Percentiles rank a stretch among this genome's conserved stretches.
phyloP scores from a whole-genome alignment of 2,888 invertebrate species.

The Drosophila merina region DNA sequence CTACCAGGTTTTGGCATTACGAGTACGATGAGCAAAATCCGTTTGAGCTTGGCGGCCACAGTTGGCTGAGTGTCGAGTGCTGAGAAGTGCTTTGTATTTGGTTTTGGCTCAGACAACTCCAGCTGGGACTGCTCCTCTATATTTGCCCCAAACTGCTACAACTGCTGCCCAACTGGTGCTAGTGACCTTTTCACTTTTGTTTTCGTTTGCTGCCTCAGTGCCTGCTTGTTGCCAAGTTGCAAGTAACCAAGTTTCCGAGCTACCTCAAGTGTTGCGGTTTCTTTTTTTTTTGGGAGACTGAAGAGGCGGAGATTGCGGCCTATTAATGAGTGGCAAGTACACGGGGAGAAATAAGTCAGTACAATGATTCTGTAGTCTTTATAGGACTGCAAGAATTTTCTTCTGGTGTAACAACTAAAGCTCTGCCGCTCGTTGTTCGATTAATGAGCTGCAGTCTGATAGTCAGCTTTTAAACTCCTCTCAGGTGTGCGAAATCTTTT shows the following conservation, averaged over 20 bases:
- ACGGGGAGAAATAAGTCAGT: not conserved
- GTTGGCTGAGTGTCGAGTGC: slow-evolving; percentile 65
- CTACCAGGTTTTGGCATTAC: slow-evolving; percentile 41
- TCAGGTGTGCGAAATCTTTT: slow-evolving; percentile 52
- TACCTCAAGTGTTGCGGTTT: slow-evolving; percentile 45
- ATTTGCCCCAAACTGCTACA: slow-evolving; percentile 20
- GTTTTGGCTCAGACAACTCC: slow-evolving; percentile 16
- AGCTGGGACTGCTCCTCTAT: slow-evolving; percentile 44
- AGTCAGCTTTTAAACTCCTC: slow-evolving; percentile 49
- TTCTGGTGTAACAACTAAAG: slow-evolving; percentile 27
- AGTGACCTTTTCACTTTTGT: slow-evolving; percentile 77
- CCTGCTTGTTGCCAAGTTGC: slow-evolving; percentile 29
- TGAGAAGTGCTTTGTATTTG: slow-evolving; percentile 14
- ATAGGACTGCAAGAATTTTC: not conserved
- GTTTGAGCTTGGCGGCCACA: slow-evolving; percentile 65
- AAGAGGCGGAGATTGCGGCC: slow-evolving; percentile 33
- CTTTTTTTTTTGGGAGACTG: slow-evolving; percentile 18
- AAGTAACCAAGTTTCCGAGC: slow-evolving; percentile 23
- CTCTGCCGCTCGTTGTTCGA: slow-evolving; percentile 61
- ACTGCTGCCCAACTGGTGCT: slow-evolving; percentile 45
- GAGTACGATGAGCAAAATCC: slow-evolving; percentile 43
- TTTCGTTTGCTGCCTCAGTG: slow-evolving; percentile 59
- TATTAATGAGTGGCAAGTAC: slow-evolving; percentile 39
- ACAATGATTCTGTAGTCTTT: not conserved
- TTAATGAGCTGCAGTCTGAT: slow-evolving; percentile 69